Percentiles rank a stretch among this genome's conserved stretches.
Conservation (phyloP, 2,797 vertebrate species). For the Hydrophis major region DNA sequence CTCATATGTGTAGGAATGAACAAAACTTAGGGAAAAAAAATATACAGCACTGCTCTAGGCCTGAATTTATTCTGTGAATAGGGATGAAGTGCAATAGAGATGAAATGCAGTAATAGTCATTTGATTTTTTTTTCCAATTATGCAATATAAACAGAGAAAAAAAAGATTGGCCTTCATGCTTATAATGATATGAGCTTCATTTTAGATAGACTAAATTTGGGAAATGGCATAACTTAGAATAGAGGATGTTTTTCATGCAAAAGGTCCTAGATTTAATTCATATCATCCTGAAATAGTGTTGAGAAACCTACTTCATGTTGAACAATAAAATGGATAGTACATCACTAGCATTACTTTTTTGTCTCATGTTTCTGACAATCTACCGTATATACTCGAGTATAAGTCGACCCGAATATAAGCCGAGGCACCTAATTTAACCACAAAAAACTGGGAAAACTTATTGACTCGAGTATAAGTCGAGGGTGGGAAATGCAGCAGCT, state of each 20-base stretch:
- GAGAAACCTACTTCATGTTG: not conserved
- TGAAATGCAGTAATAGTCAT: not conserved
- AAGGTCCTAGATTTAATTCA: not conserved
- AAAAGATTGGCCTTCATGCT: not conserved
- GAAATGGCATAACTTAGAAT: not conserved
- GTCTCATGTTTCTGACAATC: too few relatives aligned
- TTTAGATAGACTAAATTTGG: not conserved
- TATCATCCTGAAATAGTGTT: not conserved
- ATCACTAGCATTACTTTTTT: not conserved
- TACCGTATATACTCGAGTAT: too few relatives aligned
- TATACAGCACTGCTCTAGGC: not conserved
- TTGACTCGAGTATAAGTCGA: too few relatives aligned
- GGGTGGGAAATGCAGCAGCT: too few relatives aligned
- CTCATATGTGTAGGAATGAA: not conserved
- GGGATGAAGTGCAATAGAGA: not conserved
- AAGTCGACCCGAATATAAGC: too few relatives aligned
- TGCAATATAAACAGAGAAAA: not conserved
- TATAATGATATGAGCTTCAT: not conserved
- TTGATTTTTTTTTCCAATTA: not conserved
- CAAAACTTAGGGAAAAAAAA: not conserved
- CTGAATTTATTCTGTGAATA: not conserved
- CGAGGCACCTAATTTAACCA: too few relatives aligned
- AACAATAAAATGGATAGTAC: not conserved
- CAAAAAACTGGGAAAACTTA: too few relatives aligned
- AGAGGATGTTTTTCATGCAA: not conserved